Conservation (phyloP, 2,888 invertebrate genomes). For the Eupithecia centaureata region DNA sequence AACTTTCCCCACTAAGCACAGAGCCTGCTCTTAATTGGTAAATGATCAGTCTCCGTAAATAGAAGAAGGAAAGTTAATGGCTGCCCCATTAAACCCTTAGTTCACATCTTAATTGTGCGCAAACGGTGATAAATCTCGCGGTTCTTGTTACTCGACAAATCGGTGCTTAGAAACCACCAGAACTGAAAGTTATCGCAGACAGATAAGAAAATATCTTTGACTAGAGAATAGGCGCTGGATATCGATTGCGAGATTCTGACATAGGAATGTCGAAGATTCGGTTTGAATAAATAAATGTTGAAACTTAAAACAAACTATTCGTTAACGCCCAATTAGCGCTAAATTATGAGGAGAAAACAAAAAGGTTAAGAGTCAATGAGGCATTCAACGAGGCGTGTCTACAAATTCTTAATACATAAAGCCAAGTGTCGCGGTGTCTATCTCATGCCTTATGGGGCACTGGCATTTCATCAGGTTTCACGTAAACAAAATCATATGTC, state of each 20-base stretch:
- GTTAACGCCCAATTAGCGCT: conserved; percentile 40
- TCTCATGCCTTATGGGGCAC: conserved; percentile 68
- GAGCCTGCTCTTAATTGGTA: conserved; percentile 37
- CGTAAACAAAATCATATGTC: conserved; percentile 61
- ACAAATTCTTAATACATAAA: conserved; percentile 49
- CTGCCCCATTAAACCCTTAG: conserved; percentile 27
- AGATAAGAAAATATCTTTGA: conserved; percentile 9
- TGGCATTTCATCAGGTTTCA: conserved; percentile 66
- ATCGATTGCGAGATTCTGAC: conserved; percentile 1
- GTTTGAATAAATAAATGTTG: conserved; percentile 31
- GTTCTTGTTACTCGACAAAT: conserved; percentile 18
- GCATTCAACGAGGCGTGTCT: conserved; percentile 47
- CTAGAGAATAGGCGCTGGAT: not conserved
- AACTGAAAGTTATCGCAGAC: conserved; percentile 9
- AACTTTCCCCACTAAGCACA: conserved; percentile 21
- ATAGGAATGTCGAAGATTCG: conserved; percentile 6
- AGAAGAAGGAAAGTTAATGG: conserved; percentile 34
- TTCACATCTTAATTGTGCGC: conserved; percentile 34
- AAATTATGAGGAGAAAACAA: conserved; percentile 45
- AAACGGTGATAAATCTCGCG: conserved; percentile 34
- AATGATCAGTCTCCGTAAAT: conserved; percentile 37
- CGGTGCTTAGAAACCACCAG: conserved; percentile 13
- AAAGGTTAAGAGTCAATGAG: conserved; percentile 45
- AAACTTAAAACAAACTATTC: conserved; percentile 32
- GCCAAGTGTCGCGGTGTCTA: conserved; percentile 53